These are phyloP conservation scores for Lithophane leautieri DNA, from an alignment of 2,888 invertebrate species.

Conservation along the genomic window DNA sequence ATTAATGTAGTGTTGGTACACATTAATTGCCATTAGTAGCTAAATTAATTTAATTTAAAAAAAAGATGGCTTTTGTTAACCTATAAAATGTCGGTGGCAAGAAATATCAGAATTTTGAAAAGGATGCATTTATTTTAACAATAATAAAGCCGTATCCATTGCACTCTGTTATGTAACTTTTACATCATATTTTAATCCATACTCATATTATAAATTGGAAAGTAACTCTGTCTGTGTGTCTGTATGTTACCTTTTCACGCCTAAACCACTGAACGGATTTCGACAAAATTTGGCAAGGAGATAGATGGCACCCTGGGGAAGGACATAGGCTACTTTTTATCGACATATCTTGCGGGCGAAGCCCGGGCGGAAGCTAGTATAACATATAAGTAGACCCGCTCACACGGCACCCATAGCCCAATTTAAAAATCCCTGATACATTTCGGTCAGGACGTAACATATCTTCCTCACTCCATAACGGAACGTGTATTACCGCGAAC, in stretches of 20 bases:
- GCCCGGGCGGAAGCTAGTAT: too few species aligned
- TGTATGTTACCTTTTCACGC: too few species aligned
- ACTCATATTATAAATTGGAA: too few species aligned
- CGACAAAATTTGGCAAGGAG: too few species aligned
- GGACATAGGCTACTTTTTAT: too few species aligned
- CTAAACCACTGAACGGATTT: too few species aligned
- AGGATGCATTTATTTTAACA: neutral
- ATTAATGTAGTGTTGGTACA: neutral
- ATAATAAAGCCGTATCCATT: neutral
- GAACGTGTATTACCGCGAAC: slow-evolving; percentile 37
- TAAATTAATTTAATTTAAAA: neutral
- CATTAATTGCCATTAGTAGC: neutral
- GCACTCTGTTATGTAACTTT: neutral
- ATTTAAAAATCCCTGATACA: slow-evolving; percentile 51
- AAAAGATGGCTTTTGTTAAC: neutral
- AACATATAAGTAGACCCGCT: neutral
- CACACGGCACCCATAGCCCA: slow-evolving; percentile 11
- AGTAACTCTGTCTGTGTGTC: too few species aligned
- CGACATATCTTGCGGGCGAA: too few species aligned
- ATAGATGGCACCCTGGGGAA: too few species aligned
- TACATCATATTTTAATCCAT: neutral
- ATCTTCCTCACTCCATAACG: slow-evolving; percentile 49
- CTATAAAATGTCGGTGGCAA: too few species aligned
- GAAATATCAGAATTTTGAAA: neutral
- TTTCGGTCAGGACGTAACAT: slow-evolving; percentile 45